Percentiles rank a stretch among this genome's conserved stretches.
These are phyloP conservation scores for Tenualosa thibaudeaui DNA, from an alignment of 2,797 vertebrate genomes.

Conservation along the genomic window DNA sequence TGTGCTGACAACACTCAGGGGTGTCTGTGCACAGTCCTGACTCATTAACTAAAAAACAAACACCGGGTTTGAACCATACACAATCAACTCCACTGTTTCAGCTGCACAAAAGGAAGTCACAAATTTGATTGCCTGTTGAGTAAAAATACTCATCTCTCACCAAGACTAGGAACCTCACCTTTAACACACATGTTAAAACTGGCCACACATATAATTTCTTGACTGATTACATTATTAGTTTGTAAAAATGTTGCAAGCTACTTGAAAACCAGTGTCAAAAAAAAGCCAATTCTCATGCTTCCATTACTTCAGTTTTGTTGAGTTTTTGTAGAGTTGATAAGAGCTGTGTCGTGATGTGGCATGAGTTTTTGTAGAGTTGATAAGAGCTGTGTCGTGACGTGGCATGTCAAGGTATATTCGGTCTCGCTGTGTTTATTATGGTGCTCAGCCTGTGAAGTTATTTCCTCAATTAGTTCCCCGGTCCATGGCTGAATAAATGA, in stretches of 20 bases:
- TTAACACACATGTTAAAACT: background rate
- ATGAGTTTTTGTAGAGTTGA: background rate
- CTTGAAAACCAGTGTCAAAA: background rate
- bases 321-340: background rate
- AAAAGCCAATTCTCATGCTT: background rate
- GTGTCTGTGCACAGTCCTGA: background rate
- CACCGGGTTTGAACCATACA: background rate
- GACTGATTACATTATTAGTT: background rate
- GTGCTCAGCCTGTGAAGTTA: constrained; percentile 4
- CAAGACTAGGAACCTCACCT: background rate
- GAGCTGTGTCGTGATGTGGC: background rate
- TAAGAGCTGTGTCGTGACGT: background rate
- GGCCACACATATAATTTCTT: background rate
- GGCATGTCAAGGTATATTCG: background rate
- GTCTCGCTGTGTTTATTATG: background rate
- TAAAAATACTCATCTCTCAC: background rate
- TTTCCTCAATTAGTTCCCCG: constrained; percentile 15
- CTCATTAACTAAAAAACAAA: constrained; percentile 5
- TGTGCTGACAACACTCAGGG: background rate
- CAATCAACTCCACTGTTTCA: background rate
- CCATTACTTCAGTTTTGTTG: background rate
- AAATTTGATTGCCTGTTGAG: background rate
- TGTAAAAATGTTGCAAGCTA: background rate
- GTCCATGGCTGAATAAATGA: constrained; percentile 15
- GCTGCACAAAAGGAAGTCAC: background rate